Base-by-base conservation (phyloP, 1,140 invertebrate species). In the Caenorhabditis briggsae region DNA sequence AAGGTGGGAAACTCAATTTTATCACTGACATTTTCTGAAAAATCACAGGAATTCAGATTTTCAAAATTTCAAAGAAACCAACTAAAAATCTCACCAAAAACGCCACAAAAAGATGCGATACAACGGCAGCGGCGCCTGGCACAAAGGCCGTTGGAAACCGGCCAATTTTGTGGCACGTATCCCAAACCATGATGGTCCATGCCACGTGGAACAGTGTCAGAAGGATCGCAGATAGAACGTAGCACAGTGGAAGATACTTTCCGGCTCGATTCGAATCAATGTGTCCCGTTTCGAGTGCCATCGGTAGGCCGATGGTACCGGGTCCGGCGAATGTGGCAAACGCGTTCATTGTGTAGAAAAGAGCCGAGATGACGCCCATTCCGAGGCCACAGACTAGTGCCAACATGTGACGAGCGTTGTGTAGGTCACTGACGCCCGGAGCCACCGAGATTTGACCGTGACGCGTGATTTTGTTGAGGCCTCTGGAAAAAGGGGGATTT, bases 171-270 rank as follows among this genome's bases (percentile, higher is more conserved):
- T 87, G 86, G 46, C 86, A 87, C 25, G 82, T 65, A 55, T 87
- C 86, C 86, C 86, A 87, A 12, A 87, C 86, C 82, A 87, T 65
- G 48, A 87, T 84, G 9, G 86, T 87, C 86, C 86, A 87, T 23
- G 83, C 55, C 14, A 85, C 83, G 55, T 87, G 86, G 9, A 87
- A 55, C 7, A 87, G 43, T 9, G 86, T 23, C 2, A 87, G 46
- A 20, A 87, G 18, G 18, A 78, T 55, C 2, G 82, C 82, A 41
- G 53, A 55, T 11, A 87, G n/a, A 5, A 65, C 25, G 11, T 78
- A 84, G 65, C 65, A 84, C 7, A 87, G 33, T 23, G 86, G 86
- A 84, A 87, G 86, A 58, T 43, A 83, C n/a, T 65, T 18, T 55
- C 82, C 78, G 6, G 85, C 78, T 48, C 50, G 53, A 74, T 82